A percentile compares a stretch with the other conserved stretches of the same genome.
Evolutionary conservation across 1,140 invertebrate species (phyloP).

Genomic region (Gryon sp.): DNA sequence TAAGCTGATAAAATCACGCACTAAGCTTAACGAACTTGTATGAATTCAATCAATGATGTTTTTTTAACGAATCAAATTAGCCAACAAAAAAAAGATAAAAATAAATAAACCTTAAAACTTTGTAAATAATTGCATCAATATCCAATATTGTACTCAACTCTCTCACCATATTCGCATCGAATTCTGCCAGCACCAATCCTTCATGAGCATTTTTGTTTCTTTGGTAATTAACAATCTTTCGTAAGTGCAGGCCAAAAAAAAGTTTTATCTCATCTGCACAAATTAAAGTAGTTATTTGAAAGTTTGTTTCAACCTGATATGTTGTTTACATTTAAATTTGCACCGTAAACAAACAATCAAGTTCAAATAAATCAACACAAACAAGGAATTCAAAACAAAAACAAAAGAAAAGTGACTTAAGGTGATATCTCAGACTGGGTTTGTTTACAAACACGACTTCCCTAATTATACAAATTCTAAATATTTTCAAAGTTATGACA

Average conservation of each 20-base stretch:
- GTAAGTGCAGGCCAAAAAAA: slow-evolving; percentile 11
- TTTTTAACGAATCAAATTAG: no score
- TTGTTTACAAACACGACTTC: no score
- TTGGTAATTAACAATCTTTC: background rate
- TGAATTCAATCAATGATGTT: no score
- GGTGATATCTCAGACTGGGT: no score
- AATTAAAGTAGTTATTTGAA: no score
- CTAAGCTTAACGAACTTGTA: slow-evolving; percentile 23
- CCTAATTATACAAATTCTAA: no score
- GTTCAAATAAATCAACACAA: no score
- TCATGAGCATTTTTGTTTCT: slow-evolving; percentile 39
- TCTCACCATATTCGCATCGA: slow-evolving; percentile 42
- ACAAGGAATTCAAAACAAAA: no score
- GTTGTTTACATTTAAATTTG: slow-evolving; percentile 5
- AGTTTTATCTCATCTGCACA: slow-evolving; percentile 13
- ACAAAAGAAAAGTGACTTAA: no score
- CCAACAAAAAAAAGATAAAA: no score
- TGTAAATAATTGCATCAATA: slow-evolving; percentile 38
- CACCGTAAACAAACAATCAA: slow-evolving; percentile 17
- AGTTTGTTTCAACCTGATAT: slow-evolving; percentile 15
- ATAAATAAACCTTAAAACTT: background rate
- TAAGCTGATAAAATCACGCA: slow-evolving; percentile 44
- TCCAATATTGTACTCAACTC: slow-evolving; percentile 34
- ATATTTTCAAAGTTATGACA: no score
- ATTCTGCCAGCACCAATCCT: slow-evolving; percentile 29